Percentiles rank a stretch among this genome's conserved stretches.
These are phyloP conservation scores for Melanostigma gelatinosum DNA, from an alignment of 2,113 vertebrate species.

Conservation along the genomic window DNA sequence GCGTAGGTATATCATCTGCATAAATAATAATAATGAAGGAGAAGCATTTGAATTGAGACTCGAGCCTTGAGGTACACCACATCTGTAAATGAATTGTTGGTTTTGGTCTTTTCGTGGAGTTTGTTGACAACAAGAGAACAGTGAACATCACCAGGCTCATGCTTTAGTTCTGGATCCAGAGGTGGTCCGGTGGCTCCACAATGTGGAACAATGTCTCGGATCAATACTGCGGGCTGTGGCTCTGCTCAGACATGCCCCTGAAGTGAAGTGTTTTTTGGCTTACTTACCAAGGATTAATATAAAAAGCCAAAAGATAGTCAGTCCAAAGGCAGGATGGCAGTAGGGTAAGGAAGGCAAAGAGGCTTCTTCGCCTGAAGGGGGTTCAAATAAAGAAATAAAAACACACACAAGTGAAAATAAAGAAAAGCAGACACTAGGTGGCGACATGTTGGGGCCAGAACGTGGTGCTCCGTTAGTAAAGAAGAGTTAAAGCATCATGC, in stretches of 20 bases:
- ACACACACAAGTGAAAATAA: constrained; percentile 54
- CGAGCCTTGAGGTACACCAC: constrained; percentile 10
- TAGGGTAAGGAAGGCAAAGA: constrained; percentile 99
- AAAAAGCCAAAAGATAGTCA: constrained; percentile 99
- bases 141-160: constrained; percentile 39
- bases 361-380: constrained; percentile 98
- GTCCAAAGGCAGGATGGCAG: constrained; percentile 99
- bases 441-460: constrained; percentile 89
- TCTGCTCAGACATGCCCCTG: constrained; percentile 64
- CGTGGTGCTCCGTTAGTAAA: constrained; percentile 82
- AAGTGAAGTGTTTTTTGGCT: constrained; percentile 68
- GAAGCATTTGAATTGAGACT: not conserved
- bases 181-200: not conserved
- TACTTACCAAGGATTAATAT: constrained; percentile 99
- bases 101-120: constrained; percentile 28
- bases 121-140: constrained; percentile 4
- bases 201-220: constrained; percentile 54
- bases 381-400: constrained; percentile 73
- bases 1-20: too few relatives aligned
- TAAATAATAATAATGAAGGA: not conserved
- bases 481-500: constrained; percentile 82
- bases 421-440: constrained; percentile 73
- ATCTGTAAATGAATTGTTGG: not conserved
- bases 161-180: constrained; percentile 16
- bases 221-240: constrained; percentile 59